phyloP scores from a whole-genome alignment of 2,888 invertebrate species.

The Erpobdella octoculata region DNA sequence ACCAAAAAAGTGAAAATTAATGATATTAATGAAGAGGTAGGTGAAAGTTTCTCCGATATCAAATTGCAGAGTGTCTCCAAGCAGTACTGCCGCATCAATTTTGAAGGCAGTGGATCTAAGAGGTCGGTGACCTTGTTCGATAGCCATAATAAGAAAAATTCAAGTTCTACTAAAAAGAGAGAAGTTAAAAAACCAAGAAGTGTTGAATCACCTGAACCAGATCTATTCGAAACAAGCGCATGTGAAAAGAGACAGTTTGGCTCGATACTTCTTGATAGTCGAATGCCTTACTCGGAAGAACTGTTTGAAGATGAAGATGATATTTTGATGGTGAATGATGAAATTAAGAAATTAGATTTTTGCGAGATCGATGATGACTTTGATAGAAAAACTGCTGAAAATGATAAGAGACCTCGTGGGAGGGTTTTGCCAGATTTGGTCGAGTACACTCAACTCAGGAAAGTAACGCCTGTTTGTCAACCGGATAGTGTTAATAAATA shows the following conservation, averaged over 20 bases:
- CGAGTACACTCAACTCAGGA: background rate
- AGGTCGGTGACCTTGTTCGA: no score
- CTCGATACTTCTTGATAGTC: conserved; percentile 11
- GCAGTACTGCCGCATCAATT: background rate
- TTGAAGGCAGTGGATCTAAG: no score
- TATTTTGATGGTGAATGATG: background rate
- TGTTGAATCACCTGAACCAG: background rate
- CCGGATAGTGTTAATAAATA: background rate
- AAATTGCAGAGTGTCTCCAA: background rate
- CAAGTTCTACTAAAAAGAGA: no score
- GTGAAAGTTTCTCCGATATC: background rate
- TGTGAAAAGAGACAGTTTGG: conserved; percentile 21
- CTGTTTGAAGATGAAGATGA: conserved; percentile 19
- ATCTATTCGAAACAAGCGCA: background rate
- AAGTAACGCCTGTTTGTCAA: no score
- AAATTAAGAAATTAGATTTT: no score
- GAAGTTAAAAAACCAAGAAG: no score
- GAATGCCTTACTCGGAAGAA: conserved; percentile 12
- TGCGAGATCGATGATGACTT: background rate
- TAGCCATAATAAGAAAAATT: background rate
- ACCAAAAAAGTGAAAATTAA: background rate
- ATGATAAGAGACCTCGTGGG: background rate
- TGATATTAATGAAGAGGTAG: background rate
- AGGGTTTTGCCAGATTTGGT: background rate
- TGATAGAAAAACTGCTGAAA: background rate